phyloP scores from a whole-genome alignment of 2,113 vertebrate species.

The Python bivittatus region DNA sequence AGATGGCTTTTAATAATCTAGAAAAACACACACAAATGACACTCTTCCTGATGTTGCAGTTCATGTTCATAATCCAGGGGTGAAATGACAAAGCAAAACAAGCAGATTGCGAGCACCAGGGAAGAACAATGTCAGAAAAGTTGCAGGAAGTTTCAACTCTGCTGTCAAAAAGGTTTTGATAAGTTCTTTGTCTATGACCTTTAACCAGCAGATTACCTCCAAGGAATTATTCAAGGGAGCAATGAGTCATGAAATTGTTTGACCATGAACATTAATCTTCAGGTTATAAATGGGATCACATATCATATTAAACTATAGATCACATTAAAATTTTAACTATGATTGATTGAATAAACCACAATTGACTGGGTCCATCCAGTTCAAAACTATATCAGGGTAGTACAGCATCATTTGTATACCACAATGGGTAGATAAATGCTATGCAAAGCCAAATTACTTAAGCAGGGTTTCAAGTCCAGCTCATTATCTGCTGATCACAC shows the following conservation, averaged over 20 bases:
- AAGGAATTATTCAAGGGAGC: not conserved
- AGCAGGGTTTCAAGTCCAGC: not conserved
- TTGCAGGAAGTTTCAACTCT: not conserved
- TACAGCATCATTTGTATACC: not conserved
- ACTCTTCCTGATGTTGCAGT: not conserved
- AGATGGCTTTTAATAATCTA: not conserved
- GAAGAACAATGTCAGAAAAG: not conserved
- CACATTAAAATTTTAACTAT: not conserved
- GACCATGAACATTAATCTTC: not conserved
- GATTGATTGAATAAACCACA: not conserved
- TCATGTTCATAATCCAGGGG: not conserved
- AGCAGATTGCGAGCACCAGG: not conserved
- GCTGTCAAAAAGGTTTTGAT: not conserved
- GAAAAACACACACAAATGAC: not conserved
- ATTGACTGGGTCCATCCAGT: not conserved
- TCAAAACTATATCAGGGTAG: not conserved
- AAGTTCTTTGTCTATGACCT: not conserved
- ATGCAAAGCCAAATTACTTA: not conserved
- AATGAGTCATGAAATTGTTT: not conserved
- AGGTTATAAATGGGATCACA: not conserved
- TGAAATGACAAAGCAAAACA: not conserved
- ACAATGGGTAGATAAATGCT: not conserved
- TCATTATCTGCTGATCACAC: not conserved
- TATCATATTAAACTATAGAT: not conserved
- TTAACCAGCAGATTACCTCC: not conserved